Base-by-base conservation (phyloP, 2,797 vertebrate species). In the Acipenser oxyrinchus region DNA sequence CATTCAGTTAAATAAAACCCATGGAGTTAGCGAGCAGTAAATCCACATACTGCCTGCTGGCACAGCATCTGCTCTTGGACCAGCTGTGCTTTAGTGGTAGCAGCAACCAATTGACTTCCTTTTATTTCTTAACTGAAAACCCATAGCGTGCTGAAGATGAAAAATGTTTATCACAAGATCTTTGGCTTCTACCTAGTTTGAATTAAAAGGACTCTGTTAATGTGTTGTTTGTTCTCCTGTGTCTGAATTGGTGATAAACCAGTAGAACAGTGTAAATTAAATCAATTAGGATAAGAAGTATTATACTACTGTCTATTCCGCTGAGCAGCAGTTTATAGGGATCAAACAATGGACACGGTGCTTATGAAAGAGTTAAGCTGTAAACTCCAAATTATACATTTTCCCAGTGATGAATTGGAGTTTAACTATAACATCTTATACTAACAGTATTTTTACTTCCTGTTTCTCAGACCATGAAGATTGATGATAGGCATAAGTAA, bases 231-330 rank as follows among this genome's bases (percentile, higher is more conserved):
- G 55, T 68, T 57, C 62, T 18, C 57, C 50, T 37, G 9, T 59
- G 63, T 50, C 51, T 49, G n/a, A 15, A 60, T 61, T 37, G 37
- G n/a, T 62, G 70, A 66, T 68, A 60, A 37, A 73, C 68, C 66
- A 63, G 63, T 13, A 18, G 23, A 62, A 9, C 37, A 49, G 18
- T 15, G 63, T 63, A 66, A 69, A 66, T 66, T 66, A 68, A 71
- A 69, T 73, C 59, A 49, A 68, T 68, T 60, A 12, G 64, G 51
- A 59, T 49, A 48, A 55, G 59, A 57, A 18, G 66, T 60, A 66
- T 68, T 73, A 58, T 68, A 18, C 63, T 55, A 50, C 48, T 66
- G 52, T 66, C 64, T 37, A 37, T 62, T 60, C 15, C 37, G 8
- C 18, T 23, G 53, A 55, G 48, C 37, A 58, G 60, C 15, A 49